Evolutionary conservation across 2,113 vertebrate genomes (phyloP), one percentile per base, ranked within the genome.

Genomic region (Pterocles burchelli): DNA sequence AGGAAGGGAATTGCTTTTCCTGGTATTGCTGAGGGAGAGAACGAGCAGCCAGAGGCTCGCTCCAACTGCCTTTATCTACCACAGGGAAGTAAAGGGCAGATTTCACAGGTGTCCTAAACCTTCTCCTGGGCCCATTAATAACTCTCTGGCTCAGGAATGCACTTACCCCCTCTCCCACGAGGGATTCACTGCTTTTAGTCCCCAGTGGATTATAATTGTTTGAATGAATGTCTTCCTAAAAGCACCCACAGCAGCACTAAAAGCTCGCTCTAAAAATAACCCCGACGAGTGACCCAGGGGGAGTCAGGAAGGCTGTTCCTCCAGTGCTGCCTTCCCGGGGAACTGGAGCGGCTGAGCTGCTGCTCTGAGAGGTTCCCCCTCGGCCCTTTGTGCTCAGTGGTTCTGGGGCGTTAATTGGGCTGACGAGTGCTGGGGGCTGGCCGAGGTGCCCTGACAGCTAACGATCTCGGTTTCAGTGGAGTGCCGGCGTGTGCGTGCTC

Each of bases 381-480:
- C 2, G 1, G 9, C 73, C 71, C 65, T 77, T 45, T 48, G 63
- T 77, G 84, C 84, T 81, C 87, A 80, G 67, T 1, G 3, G 46
- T 85, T 95, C 91, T 43, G 51, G 76, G 48, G 87, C 46, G 65
- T 77, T 85, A 76, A 81, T 41, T 61, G 91, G 81, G 52, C 48
- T 72, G 81, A 38, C 58, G 71, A 76, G 70, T 52, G 54, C n/a
- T 84, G 1, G 34, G 88, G 85, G 41, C 82, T 61, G 94, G 96
- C 92, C 62, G 22, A 74, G 94, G 92, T 87, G 93, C 36, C 92
- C 90, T 70, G 76, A 59, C 17, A 91, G 84, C 84, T 76, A 55
- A 48, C 3, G 17, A 21, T 59, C 84, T 41, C 21, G 43, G 85
- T 96, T 78, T 86, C 62, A 86, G 78, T 82, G 75, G 82, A 88